Conservation (phyloP, 2,113 vertebrate genomes). For the Pheucticus melanocephalus region DNA sequence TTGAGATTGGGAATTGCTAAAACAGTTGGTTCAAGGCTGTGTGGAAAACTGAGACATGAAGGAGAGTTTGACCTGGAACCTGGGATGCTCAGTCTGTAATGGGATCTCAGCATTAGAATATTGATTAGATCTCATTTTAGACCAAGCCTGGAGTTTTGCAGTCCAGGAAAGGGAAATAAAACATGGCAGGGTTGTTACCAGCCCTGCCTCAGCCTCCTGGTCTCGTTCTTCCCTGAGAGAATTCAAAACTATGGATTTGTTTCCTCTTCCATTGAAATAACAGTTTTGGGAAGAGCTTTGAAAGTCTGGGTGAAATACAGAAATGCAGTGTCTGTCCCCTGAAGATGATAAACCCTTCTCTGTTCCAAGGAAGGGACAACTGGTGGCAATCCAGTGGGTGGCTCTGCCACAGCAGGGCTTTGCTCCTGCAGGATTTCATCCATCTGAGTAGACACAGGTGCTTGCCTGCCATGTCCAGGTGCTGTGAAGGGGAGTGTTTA, state of each 20-base stretch:
- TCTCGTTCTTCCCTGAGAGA: background rate
- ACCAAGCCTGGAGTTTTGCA: background rate
- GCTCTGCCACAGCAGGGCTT: background rate
- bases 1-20: background rate
- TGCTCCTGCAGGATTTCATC: background rate
- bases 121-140: background rate
- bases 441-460: fast-evolving
- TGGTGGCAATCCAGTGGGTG: background rate
- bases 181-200: background rate
- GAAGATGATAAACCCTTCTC: background rate
- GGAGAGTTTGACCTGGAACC: background rate
- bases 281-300: background rate
- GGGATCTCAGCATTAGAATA: background rate
- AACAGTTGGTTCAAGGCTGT: background rate
- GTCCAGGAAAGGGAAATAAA: background rate
- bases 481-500: background rate
- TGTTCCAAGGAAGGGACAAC: background rate
- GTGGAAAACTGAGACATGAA: background rate
- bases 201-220: background rate
- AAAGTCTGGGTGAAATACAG: background rate
- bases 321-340: background rate
- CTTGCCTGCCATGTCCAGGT: background rate
- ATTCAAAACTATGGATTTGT: background rate
- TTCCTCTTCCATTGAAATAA: background rate
- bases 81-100: too few species aligned